Conservation (phyloP, 1,140 invertebrate genomes). For the Drosophila kikkawai region DNA sequence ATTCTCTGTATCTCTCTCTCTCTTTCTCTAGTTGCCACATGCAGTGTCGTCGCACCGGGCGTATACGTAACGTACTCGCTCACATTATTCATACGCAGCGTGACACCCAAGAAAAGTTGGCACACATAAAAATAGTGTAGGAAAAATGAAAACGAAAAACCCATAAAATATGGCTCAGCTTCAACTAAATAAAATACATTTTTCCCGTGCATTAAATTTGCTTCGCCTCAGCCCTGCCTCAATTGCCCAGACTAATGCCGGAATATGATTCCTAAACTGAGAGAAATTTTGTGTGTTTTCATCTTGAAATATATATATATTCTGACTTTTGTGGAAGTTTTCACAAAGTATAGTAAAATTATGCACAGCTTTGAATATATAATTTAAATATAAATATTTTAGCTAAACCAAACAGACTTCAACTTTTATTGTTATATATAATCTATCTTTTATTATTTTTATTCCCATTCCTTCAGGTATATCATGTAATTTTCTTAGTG, state of each 20-base stretch:
- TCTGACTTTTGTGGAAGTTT: neutral
- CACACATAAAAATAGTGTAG: constrained; percentile 24
- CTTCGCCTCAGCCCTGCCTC: constrained; percentile 49
- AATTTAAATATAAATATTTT: neutral
- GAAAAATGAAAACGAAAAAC: constrained; percentile 29
- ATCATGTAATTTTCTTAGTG: neutral
- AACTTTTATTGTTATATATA: too few species aligned
- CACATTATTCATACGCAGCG: constrained; percentile 81
- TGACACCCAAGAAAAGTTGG: constrained; percentile 57
- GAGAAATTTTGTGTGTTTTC: neutral
- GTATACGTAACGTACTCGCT: constrained; percentile 59
- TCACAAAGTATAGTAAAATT: too few species aligned
- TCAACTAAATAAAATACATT: constrained; percentile 73
- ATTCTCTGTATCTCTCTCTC: neutral
- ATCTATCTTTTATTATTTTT: neutral
- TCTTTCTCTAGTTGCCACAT: constrained; percentile 46
- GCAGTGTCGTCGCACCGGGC: constrained; percentile 48
- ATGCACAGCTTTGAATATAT: neutral
- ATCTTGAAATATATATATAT: neutral
- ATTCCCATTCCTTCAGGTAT: neutral
- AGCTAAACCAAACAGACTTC: neutral
- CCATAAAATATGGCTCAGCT: constrained; percentile 46
- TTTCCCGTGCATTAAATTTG: constrained; percentile 76
- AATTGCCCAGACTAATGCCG: constrained; percentile 52
- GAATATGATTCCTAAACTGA: constrained; percentile 26